Conservation (phyloP, 2,888 invertebrate species). For the Drosophila conformis region DNA sequence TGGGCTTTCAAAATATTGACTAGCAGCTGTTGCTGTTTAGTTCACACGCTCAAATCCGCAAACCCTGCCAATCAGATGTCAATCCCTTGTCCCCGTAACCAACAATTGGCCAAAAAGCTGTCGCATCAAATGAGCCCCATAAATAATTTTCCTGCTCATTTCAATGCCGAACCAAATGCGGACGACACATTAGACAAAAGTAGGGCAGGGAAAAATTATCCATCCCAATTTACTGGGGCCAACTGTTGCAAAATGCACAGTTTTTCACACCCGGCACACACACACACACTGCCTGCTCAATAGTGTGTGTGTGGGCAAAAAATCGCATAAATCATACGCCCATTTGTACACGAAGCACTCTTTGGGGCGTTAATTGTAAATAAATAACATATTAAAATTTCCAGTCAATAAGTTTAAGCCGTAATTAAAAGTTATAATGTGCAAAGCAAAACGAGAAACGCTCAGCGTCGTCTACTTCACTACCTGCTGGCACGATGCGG, state of each 20-base stretch:
- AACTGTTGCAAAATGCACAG: constrained; percentile 71
- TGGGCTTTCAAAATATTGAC: constrained; percentile 35
- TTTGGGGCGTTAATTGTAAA: constrained; percentile 75
- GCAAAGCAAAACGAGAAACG: constrained; percentile 41
- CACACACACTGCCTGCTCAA: constrained; percentile 32
- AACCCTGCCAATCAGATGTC: constrained; percentile 1
- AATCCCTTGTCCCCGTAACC: constrained; percentile 27
- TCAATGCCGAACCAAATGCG: constrained; percentile 63
- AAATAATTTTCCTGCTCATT: constrained; percentile 71
- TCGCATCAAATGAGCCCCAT: constrained; percentile 74
- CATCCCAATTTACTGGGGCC: constrained; percentile 53
- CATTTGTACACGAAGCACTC: constrained; percentile 65
- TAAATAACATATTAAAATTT: constrained; percentile 81
- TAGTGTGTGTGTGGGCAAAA: constrained; percentile 27
- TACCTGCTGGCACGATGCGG: constrained; percentile 67
- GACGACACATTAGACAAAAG: constrained; percentile 57
- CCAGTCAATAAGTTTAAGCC: constrained; percentile 80
- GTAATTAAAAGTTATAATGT: constrained; percentile 80
- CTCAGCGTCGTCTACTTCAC: constrained; percentile 19
- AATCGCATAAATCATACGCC: constrained; percentile 78
- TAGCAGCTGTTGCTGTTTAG: constrained; percentile 41
- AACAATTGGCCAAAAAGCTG: constrained; percentile 64
- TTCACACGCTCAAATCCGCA: constrained; percentile 13
- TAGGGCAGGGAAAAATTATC: constrained; percentile 8
- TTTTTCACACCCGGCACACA: constrained; percentile 17